Evolutionary conservation across 2,113 vertebrate species (phyloP).

Genomic region (Cryptomyrus ogoouensis): DNA sequence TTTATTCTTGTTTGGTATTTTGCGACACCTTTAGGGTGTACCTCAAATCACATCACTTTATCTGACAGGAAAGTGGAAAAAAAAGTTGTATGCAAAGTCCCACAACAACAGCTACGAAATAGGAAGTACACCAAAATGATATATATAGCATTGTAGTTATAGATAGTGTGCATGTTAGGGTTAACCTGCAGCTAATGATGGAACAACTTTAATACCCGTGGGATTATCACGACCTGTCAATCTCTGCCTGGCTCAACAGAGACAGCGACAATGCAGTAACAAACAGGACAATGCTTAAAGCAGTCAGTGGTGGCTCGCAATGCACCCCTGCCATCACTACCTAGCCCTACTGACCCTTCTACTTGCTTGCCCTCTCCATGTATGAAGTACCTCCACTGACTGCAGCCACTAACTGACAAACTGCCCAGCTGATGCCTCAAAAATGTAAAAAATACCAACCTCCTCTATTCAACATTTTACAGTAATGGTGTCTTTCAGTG

Average conservation of each 20-base stretch:
- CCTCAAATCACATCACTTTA: background rate
- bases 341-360: background rate
- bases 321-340: background rate
- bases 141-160: background rate
- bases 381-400: background rate
- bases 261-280: background rate
- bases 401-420: background rate
- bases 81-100: background rate
- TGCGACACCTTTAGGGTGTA: background rate
- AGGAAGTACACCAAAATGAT: background rate
- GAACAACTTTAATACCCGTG: background rate
- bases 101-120: background rate
- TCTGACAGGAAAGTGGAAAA: background rate
- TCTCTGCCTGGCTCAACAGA: background rate
- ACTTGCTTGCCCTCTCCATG: background rate
- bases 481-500: background rate
- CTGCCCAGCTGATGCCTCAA: background rate
- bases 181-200: background rate
- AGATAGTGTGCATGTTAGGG: background rate
- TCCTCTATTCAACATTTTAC: background rate
- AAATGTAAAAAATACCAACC: background rate
- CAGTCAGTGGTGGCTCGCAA: background rate
- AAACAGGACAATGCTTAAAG: background rate
- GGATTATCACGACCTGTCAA: background rate
- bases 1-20: background rate